Conservation (phyloP, 2,888 invertebrate genomes). For the Polylopha cassiicola region DNA sequence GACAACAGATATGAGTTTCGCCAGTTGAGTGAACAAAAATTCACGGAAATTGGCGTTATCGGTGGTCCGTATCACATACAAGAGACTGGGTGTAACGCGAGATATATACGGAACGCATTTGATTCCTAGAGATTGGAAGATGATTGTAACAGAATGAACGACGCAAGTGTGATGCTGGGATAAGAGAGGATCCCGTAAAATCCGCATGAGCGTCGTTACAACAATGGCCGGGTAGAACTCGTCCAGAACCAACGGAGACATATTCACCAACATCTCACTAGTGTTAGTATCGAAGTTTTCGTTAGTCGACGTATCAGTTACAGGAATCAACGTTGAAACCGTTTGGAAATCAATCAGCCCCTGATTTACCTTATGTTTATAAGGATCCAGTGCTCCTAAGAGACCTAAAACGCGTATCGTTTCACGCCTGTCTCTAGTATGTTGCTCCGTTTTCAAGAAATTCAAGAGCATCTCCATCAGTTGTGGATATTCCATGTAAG, state of each 20-base stretch:
- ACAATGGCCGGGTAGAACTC: constrained; percentile 99
- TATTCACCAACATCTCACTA: constrained; percentile 95
- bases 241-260: constrained; percentile 91
- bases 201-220: constrained; percentile 95
- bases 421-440: constrained; percentile 89
- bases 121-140: constrained; percentile 96
- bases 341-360: constrained; percentile 93
- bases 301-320: constrained; percentile 81
- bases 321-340: constrained; percentile 87
- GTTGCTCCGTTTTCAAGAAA: constrained; percentile 96
- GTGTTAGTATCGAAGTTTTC: constrained; percentile 80
- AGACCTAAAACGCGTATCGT: constrained; percentile 96
- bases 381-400: constrained; percentile 98
- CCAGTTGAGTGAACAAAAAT: constrained; percentile 95
- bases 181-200: constrained; percentile 93
- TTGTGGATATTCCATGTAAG: constrained; percentile 95
- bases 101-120: constrained; percentile 95
- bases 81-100: constrained; percentile 91
- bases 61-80: constrained; percentile 92
- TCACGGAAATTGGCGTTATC: constrained; percentile 88
- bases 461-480: constrained; percentile 94
- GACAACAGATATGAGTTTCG: constrained; percentile 94
- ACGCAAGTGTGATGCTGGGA: constrained; percentile 96
- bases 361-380: constrained; percentile 96
- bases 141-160: constrained; percentile 96